phyloP scores from a whole-genome alignment of 2,888 invertebrate genomes.

The Emesis furor region DNA sequence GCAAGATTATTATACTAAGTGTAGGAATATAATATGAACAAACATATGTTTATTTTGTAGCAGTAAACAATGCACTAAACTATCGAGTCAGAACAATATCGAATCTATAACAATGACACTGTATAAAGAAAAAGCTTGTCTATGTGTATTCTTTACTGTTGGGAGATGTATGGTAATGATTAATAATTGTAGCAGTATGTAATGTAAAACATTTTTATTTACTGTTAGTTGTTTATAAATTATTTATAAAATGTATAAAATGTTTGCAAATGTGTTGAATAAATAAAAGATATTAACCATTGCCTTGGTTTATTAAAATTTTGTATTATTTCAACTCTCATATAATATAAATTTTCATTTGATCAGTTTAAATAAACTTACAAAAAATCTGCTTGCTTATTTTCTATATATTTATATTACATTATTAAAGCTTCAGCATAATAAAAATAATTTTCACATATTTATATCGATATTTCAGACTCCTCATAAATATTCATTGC shows the following conservation, averaged over 20 bases:
- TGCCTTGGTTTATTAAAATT: slow-evolving; percentile 89
- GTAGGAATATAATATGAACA: too few relatives aligned
- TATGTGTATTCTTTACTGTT: too few relatives aligned
- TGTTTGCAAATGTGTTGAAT: slow-evolving; percentile 6
- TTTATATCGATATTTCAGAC: slow-evolving; percentile 80
- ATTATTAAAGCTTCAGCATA: slow-evolving; percentile 91
- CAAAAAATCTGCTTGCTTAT: slow-evolving; percentile 90
- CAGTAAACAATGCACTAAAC: too few relatives aligned
- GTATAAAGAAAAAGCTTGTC: too few relatives aligned
- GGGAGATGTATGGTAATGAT: too few relatives aligned
- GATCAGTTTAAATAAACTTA: slow-evolving; percentile 91
- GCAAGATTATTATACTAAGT: too few relatives aligned
- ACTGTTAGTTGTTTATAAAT: background rate
- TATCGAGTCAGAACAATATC: too few relatives aligned
- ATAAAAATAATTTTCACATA: slow-evolving; percentile 88
- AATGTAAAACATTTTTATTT: too few relatives aligned
- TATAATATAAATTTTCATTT: slow-evolving; percentile 90
- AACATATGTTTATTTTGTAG: too few relatives aligned
- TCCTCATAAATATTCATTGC: slow-evolving; percentile 93
- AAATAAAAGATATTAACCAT: slow-evolving; percentile 82
- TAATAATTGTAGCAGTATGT: too few relatives aligned
- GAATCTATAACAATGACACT: too few relatives aligned
- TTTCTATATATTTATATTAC: slow-evolving; percentile 87
- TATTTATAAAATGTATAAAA: background rate
- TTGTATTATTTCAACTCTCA: slow-evolving; percentile 89